phyloP scores from a whole-genome alignment of 1,140 invertebrate genomes.

The Lepidostoma basale region DNA sequence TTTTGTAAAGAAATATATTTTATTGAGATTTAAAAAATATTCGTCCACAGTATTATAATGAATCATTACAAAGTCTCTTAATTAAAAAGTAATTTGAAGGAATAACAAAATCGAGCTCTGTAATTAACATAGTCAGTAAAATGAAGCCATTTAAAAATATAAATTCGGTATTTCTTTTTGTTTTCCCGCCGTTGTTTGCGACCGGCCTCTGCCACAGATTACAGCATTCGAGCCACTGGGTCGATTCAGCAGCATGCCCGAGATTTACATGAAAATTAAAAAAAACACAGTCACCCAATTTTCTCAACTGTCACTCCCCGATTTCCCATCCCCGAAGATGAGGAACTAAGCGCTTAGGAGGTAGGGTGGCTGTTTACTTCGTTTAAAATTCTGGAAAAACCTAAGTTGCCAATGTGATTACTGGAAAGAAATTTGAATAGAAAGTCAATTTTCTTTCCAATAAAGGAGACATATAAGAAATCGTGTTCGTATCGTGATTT shows the following conservation, averaged over 20 bases:
- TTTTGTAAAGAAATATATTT: too few relatives aligned
- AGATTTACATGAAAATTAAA: slow-evolving; percentile 26
- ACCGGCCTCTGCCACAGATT: neutral
- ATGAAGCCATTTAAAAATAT: too few relatives aligned
- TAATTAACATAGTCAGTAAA: too few relatives aligned
- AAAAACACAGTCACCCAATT: slow-evolving; percentile 21
- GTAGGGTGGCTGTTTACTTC: slow-evolving; percentile 5
- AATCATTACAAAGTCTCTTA: too few relatives aligned
- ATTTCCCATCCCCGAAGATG: slow-evolving; percentile 7
- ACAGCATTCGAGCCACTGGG: neutral
- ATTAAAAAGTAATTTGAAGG: too few relatives aligned
- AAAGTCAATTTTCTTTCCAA: neutral
- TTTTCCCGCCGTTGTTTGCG: too few relatives aligned
- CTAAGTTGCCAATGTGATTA: slow-evolving; percentile 15
- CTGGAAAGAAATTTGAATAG: slow-evolving; percentile 2
- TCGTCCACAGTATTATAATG: too few relatives aligned
- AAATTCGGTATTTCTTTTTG: too few relatives aligned
- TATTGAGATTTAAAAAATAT: too few relatives aligned
- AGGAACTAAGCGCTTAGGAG: neutral
- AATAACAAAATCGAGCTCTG: too few relatives aligned
- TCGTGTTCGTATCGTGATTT: too few relatives aligned
- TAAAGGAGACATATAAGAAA: too few relatives aligned
- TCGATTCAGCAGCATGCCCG: neutral
- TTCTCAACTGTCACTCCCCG: slow-evolving; percentile 15
- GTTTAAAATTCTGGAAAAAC: slow-evolving; percentile 8